phyloP scores from a whole-genome alignment of 2,797 vertebrate genomes.

The Sternotherus odoratus region DNA sequence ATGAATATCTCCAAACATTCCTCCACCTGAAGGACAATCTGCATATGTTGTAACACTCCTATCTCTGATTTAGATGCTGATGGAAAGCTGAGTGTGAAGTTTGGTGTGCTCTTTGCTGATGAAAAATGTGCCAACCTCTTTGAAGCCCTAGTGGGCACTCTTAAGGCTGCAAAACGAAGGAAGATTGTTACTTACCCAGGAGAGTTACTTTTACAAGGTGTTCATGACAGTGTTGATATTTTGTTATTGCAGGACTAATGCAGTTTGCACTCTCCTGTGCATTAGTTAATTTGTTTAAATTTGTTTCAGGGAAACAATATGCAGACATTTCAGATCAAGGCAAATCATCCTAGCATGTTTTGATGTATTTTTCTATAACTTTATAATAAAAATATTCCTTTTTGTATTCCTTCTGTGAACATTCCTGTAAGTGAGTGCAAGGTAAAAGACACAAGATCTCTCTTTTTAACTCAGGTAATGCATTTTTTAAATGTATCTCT shows the following conservation, averaged over 20 bases:
- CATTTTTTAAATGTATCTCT: slow-evolving; percentile 48
- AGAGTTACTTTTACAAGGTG: slow-evolving; percentile 95
- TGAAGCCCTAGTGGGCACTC: slow-evolving; percentile 95
- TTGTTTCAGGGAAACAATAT: slow-evolving; percentile 53
- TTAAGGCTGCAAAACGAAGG: slow-evolving; percentile 92
- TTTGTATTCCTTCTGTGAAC: slow-evolving; percentile 73
- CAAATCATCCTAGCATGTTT: slow-evolving; percentile 49
- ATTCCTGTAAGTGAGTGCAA: slow-evolving; percentile 60
- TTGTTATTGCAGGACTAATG: slow-evolving; percentile 85
- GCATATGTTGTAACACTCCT: background rate
- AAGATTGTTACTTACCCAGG: slow-evolving; percentile 87
- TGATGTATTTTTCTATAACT: slow-evolving; percentile 78
- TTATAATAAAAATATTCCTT: slow-evolving; percentile 69
- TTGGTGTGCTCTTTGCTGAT: slow-evolving; percentile 93
- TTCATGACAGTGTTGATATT: slow-evolving; percentile 93
- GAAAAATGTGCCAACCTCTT: slow-evolving; percentile 97
- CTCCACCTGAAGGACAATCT: slow-evolving; percentile 16
- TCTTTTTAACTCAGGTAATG: slow-evolving; percentile 74
- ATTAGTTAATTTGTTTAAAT: slow-evolving; percentile 39
- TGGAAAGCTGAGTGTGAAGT: slow-evolving; percentile 91
- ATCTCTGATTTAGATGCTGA: slow-evolving; percentile 84
- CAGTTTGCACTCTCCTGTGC: slow-evolving; percentile 1
- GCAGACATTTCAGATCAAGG: slow-evolving; percentile 51
- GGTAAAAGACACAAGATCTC: slow-evolving; percentile 30
- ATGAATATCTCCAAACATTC: background rate